Conservation (phyloP, 2,797 vertebrate genomes). For the Ibycter americanus region DNA sequence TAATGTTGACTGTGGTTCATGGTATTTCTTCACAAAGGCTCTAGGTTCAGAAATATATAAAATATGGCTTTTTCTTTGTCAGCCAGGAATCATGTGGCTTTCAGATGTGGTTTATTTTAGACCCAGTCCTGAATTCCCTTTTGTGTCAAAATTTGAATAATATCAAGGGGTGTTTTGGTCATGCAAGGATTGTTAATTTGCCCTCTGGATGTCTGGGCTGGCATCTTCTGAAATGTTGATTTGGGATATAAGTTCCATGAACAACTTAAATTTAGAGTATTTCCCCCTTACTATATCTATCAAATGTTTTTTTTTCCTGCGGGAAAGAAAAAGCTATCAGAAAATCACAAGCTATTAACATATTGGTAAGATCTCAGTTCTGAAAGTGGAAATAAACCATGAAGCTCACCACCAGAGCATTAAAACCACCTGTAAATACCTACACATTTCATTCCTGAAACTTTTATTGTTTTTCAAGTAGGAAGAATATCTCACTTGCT, state of each 20-base stretch:
- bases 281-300: neutral
- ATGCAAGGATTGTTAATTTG: neutral
- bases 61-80: neutral
- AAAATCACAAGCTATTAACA: neutral
- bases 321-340: neutral
- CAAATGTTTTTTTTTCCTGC: neutral
- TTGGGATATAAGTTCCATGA: neutral
- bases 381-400: slow-evolving; percentile 28
- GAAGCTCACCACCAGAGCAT: neutral
- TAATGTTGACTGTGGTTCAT: neutral
- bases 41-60: neutral
- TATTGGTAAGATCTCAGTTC: slow-evolving; percentile 6
- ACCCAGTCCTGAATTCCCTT: neutral
- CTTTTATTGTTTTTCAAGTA: slow-evolving; percentile 14
- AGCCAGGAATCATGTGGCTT: neutral
- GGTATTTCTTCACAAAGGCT: neutral
- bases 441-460: slow-evolving; percentile 37
- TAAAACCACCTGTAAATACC: slow-evolving; percentile 2
- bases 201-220: neutral
- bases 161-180: neutral
- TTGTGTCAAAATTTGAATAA: neutral
- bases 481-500: neutral
- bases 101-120: neutral
- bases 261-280: neutral
- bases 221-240: neutral